Conservation (phyloP, 92 coral and sea anemone species). For the Paramuricea clavata region DNA sequence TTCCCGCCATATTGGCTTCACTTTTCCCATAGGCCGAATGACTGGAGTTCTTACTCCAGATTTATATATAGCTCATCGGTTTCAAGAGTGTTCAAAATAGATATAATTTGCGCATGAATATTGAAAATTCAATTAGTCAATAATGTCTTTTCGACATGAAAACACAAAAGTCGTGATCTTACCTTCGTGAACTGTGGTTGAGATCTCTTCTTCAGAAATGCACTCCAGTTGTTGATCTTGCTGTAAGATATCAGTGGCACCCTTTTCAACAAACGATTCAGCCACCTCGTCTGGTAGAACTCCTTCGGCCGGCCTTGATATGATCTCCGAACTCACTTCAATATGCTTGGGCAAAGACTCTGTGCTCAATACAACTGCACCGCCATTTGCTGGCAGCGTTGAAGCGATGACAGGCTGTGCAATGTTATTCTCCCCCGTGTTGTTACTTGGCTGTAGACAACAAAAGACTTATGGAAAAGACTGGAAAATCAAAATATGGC, state of each 20-base stretch:
- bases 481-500: no score
- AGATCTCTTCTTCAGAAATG: constrained; percentile 29
- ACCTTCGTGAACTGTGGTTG: constrained; percentile 19
- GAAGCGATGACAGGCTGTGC: background rate
- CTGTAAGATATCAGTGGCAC: background rate
- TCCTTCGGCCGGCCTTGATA: background rate
- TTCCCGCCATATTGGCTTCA: no score
- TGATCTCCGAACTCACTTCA: background rate
- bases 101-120: no score
- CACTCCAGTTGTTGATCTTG: constrained; percentile 36
- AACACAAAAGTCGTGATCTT: background rate
- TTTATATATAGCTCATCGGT: no score
- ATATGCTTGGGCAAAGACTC: background rate
- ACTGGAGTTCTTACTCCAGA: no score
- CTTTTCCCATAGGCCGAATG: no score
- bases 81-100: no score
- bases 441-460: background rate
- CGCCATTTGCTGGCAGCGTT: background rate
- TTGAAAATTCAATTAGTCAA: no score
- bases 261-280: constrained; percentile 11
- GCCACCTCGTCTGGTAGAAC: background rate
- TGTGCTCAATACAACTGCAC: background rate
- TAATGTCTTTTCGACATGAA: background rate
- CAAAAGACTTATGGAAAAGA: background rate
- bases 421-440: background rate